Evolutionary conservation across 2,888 invertebrate genomes (phyloP).

Genomic region (Dryococelus australis): DNA sequence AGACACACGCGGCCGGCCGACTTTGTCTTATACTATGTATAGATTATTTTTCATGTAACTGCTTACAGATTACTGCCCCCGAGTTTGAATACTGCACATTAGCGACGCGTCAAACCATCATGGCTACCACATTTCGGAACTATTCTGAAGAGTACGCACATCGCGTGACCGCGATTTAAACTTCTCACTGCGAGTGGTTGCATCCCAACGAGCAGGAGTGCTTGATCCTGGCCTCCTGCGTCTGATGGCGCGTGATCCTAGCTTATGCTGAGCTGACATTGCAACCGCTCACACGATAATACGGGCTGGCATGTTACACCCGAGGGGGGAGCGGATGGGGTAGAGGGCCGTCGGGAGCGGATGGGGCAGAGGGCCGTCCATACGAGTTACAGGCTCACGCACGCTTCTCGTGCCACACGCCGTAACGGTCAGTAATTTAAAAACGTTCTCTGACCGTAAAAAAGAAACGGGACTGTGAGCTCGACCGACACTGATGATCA

Average conservation of each 20-base stretch:
- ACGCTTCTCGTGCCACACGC: background rate
- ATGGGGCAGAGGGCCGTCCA: background rate
- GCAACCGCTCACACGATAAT: background rate
- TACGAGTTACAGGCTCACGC: background rate
- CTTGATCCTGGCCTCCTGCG: background rate
- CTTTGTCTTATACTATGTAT: too few species aligned
- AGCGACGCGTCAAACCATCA: too few species aligned
- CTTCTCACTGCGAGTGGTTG: background rate
- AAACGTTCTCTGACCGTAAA: background rate
- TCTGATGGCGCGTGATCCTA: constrained; percentile 5
- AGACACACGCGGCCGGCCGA: too few species aligned
- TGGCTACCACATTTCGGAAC: too few species aligned
- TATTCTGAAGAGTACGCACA: too few species aligned
- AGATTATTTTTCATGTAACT: too few species aligned
- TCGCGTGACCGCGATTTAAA: background rate
- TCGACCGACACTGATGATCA: too few species aligned
- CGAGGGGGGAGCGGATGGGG: background rate
- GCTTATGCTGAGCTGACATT: background rate
- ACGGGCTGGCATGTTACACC: background rate
- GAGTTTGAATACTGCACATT: too few species aligned
- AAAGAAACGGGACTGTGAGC: too few species aligned
- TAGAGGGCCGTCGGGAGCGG: background rate
- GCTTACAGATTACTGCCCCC: too few species aligned
- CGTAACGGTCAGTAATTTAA: background rate
- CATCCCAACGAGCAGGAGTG: background rate